Evolutionary conservation across 2,888 invertebrate species (phyloP), one percentile per base, ranked within the genome.

Genomic region (Diogma glabrata): DNA sequence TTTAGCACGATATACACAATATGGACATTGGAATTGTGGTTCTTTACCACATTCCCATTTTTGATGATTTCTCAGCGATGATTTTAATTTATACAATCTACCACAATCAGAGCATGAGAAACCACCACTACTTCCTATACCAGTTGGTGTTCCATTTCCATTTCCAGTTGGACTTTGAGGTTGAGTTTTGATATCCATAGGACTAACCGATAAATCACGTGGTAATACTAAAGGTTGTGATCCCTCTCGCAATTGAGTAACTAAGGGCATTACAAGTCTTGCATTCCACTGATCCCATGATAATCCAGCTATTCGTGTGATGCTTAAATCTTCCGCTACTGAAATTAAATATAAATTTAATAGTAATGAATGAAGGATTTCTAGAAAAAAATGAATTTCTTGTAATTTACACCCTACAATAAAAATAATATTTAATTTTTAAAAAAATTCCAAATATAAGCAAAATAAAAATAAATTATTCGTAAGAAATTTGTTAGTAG

Each of bases 1-100:
- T 65, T 86, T 86, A 63, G 86, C 86, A 61, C 84, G 78, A 68
- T 86, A 86, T n/a, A 82, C 82, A 71, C 87, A 87, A 71, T 82
- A 84, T 19, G 83, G 82, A 67, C 88, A 88, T 64, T 82, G 82
- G 68, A 86, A 87, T 69, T 85, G 85, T 17, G 86, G 87, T 69
- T 87, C 86, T 67, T 87, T 87, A 63, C 86, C 85, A 69, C 86
- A 87, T 70, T 87, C 87, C 86, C 86, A 87, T 69, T 86, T 86
- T 74, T 85, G 84, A 66, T 87, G 87, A 68, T 87, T 86, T 55
- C 86, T 77, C 61, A 87, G 72, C 54, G 88, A 88, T 59, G 87
- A 87, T 72, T 89, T 89, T 59, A 89, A 76, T 69, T 89, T 89
- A 73, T 90, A 90, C 56, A 85, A 81, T 58, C 89, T 77, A 55